These are phyloP conservation scores for Drosophila cyrtoloma DNA, from an alignment of 2,888 invertebrate genomes.

Conservation along the genomic window DNA sequence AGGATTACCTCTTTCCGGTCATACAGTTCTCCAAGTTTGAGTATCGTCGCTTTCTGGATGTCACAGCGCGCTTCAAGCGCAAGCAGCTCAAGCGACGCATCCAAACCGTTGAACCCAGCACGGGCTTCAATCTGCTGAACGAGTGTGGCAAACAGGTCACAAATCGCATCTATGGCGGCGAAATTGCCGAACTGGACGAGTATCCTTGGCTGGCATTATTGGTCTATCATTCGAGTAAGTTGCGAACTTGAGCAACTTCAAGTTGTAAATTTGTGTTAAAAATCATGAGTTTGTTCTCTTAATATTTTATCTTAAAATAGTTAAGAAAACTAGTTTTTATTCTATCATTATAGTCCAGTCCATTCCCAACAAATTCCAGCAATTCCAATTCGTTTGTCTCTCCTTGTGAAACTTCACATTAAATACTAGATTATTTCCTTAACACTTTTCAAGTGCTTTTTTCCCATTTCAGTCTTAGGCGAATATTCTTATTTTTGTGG, in stretches of 20 bases:
- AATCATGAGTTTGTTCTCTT: neutral
- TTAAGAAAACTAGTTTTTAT: neutral
- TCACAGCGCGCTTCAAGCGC: constrained; percentile 76
- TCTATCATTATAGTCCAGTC: neutral
- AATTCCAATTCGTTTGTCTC: neutral
- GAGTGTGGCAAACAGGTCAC: constrained; percentile 87
- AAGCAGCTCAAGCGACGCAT: constrained; percentile 83
- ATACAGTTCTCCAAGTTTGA: constrained; percentile 81
- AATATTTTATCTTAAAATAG: neutral
- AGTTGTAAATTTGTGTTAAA: neutral
- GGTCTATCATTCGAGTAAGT: constrained; percentile 87
- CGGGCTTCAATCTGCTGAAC: constrained; percentile 78
- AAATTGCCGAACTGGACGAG: constrained; percentile 88
- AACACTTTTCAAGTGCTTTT: neutral
- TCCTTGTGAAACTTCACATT: neutral
- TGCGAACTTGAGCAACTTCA: neutral
- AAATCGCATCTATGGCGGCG: constrained; percentile 88
- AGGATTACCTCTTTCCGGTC: constrained; percentile 80
- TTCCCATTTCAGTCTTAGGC: neutral
- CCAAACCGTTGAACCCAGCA: constrained; percentile 79
- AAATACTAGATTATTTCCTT: neutral
- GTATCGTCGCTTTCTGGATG: constrained; percentile 72
- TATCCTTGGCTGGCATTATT: constrained; percentile 88
- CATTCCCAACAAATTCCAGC: neutral
- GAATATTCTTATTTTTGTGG: neutral